Conservation (phyloP, 2,113 vertebrate species). For the Gymnogyps californianus region DNA sequence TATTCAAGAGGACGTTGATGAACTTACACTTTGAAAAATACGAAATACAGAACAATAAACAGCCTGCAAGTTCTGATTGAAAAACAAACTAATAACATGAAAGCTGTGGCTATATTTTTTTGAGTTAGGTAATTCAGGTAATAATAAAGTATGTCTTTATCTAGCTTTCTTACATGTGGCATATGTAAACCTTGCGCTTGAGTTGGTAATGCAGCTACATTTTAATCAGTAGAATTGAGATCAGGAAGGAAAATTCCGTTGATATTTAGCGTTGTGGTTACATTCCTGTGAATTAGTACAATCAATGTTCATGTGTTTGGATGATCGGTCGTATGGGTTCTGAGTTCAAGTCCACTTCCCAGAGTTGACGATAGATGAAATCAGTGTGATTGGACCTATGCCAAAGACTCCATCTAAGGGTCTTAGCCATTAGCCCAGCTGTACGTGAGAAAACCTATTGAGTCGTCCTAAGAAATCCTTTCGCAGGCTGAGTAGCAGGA, state of each 20-base stretch:
- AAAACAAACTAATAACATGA: neutral
- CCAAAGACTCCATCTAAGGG: slow-evolving; percentile 31
- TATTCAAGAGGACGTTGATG: neutral
- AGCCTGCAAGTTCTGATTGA: neutral
- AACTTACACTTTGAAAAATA: neutral
- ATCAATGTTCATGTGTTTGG: neutral
- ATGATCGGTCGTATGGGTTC: neutral
- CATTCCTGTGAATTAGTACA: neutral
- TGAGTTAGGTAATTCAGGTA: neutral
- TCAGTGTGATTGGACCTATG: neutral
- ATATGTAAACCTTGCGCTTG: neutral
- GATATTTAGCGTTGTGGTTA: neutral
- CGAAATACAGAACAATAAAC: neutral
- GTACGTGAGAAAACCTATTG: neutral
- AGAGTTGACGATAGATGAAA: neutral
- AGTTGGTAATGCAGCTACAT: neutral
- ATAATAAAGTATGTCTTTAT: neutral
- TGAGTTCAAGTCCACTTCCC: slow-evolving; percentile 14
- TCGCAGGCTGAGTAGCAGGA: neutral
- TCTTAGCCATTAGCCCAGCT: neutral
- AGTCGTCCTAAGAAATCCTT: neutral
- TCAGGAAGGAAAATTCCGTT: neutral
- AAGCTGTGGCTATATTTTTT: neutral
- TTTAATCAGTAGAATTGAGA: slow-evolving; percentile 3
- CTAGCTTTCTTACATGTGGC: neutral